A percentile compares a stretch with the other conserved stretches of the same genome.
Evolutionary conservation across 2,888 invertebrate species (phyloP).

Genomic region (Psylliodes chrysocephalus): DNA sequence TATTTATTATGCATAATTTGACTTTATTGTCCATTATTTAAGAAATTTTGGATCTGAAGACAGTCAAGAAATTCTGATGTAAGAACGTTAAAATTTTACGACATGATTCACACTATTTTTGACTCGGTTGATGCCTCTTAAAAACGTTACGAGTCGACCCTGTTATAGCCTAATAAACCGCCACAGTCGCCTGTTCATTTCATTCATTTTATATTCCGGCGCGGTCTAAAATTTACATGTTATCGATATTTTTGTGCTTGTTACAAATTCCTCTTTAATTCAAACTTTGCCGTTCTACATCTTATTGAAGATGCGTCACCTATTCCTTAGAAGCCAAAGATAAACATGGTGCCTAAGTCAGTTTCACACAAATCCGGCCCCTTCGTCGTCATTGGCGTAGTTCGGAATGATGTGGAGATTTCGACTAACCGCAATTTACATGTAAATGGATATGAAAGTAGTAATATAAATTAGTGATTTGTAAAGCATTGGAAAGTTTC

Average conservation of each 20-base stretch:
- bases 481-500: too few species aligned
- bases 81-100: conserved; percentile 9
- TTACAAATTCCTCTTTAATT: conserved; percentile 61
- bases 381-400: conserved; percentile 1
- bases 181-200: conserved; percentile 62
- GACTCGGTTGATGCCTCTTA: conserved; percentile 1
- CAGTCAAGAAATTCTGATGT: background rate
- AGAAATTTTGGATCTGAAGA: background rate
- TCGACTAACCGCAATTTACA: background rate
- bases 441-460: background rate
- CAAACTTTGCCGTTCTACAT: conserved; percentile 11
- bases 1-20: background rate
- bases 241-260: conserved; percentile 65
- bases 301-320: conserved; percentile 16
- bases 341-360: conserved; percentile 1
- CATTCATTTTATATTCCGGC: conserved; percentile 64
- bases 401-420: background rate
- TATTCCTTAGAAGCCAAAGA: conserved; percentile 6
- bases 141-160: conserved; percentile 13
- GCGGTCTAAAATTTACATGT: conserved; percentile 64
- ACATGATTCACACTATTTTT: conserved; percentile 6
- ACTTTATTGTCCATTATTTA: conserved; percentile 5
- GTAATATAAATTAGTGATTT: background rate
- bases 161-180: conserved; percentile 61
- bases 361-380: background rate